Percentiles rank a stretch among this genome's conserved stretches.
These are phyloP conservation scores for Gasterosteus nipponicus DNA, from an alignment of 2,113 vertebrate genomes.

Conservation along the genomic window DNA sequence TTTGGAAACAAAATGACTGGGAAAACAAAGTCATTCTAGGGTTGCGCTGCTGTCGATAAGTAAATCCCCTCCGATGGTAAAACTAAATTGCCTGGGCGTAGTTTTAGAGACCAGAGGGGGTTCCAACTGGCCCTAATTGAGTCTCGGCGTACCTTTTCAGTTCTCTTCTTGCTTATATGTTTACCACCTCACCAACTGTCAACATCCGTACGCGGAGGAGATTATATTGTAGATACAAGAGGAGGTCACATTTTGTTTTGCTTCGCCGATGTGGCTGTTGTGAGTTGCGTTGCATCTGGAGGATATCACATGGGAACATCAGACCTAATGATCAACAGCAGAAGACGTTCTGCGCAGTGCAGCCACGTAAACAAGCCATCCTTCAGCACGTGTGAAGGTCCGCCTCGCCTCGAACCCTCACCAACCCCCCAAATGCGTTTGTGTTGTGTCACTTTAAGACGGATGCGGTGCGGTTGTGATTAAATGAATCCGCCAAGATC, in stretches of 20 bases:
- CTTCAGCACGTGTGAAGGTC: background rate
- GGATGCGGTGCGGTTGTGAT: background rate
- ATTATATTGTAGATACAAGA: conserved; percentile 5
- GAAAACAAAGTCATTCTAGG: conserved; percentile 22
- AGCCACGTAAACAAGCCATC: conserved; percentile 1
- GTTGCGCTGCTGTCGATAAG: conserved; percentile 19
- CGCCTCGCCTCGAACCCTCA: background rate
- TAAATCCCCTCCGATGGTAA: background rate
- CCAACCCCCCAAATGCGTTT: conserved; percentile 1
- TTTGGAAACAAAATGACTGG: conserved; percentile 13
- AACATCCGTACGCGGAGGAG: conserved; percentile 18
- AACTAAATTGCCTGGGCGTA: background rate
- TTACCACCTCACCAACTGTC: conserved; percentile 19
- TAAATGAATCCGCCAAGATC: background rate
- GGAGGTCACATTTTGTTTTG: background rate
- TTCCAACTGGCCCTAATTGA: conserved; percentile 1
- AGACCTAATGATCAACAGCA: conserved; percentile 18
- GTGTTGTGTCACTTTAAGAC: background rate
- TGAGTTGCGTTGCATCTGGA: conserved; percentile 35
- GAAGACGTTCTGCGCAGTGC: background rate
- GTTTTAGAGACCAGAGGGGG: background rate
- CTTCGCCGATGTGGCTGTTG: conserved; percentile 6
- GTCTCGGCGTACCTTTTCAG: background rate
- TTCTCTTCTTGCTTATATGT: conserved; percentile 4
- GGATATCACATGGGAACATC: conserved; percentile 30